Percentiles rank a stretch among this genome's conserved stretches.
These are phyloP conservation scores for Epistrophella euchroma DNA, from an alignment of 2,888 invertebrate genomes.

Conservation along the genomic window DNA sequence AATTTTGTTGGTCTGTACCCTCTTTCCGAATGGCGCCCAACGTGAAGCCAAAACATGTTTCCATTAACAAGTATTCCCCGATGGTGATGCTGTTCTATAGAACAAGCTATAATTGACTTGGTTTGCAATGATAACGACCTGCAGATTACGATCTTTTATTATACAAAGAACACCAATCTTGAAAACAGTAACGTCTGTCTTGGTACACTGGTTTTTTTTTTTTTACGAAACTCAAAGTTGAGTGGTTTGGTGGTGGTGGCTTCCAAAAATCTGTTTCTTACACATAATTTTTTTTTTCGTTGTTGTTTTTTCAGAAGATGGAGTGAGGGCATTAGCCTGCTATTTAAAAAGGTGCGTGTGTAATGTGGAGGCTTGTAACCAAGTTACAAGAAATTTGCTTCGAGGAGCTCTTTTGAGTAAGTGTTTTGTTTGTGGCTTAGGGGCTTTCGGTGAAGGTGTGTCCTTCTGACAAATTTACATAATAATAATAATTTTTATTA, in stretches of 20 bases:
- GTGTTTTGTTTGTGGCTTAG: conserved; percentile 35
- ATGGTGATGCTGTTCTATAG: conserved; percentile 51
- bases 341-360: conserved; percentile 42
- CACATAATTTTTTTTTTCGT: conserved; percentile 22
- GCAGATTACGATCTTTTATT: conserved; percentile 74
- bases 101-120: conserved; percentile 73
- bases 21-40: conserved; percentile 7
- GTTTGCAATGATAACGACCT: conserved; percentile 72
- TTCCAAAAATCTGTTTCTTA: conserved; percentile 68
- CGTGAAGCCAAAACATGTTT: conserved; percentile 68
- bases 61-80: conserved; percentile 71
- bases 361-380: conserved; percentile 45
- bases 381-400: conserved; percentile 47
- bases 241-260: background rate
- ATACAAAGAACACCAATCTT: conserved; percentile 68
- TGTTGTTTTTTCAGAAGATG: conserved; percentile 28
- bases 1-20: conserved; percentile 8
- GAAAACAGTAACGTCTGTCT: conserved; percentile 61
- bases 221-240: background rate
- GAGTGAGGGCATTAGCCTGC: conserved; percentile 28
- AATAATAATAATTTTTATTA: conserved; percentile 70
- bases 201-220: background rate
- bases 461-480: conserved; percentile 68
- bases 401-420: conserved; percentile 26
- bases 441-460: background rate